Evolutionary conservation across 2,113 vertebrate genomes (phyloP).

Genomic region (Passer montanus): DNA sequence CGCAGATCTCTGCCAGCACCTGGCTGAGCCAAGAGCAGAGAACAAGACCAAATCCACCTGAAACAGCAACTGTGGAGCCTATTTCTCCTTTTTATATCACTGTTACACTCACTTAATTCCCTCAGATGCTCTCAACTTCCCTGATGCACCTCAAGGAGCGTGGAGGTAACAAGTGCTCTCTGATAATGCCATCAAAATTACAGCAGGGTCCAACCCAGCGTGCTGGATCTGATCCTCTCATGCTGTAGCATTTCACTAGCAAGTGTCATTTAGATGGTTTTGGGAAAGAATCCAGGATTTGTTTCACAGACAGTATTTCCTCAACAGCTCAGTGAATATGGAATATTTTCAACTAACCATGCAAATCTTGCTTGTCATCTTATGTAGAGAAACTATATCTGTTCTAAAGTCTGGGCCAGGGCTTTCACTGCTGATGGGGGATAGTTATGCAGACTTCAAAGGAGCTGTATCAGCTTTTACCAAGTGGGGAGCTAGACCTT

Average conservation of each 20-base stretch:
- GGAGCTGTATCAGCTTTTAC: constrained; percentile 10
- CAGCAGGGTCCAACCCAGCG: not conserved
- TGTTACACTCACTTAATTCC: not conserved
- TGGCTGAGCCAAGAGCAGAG: not conserved
- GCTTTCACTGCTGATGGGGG: constrained; percentile 14
- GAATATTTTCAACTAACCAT: constrained; percentile 38
- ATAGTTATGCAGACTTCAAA: constrained; percentile 36
- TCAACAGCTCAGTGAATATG: constrained; percentile 45
- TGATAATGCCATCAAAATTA: not conserved
- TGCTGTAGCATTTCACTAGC: not conserved
- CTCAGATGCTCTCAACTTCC: not conserved
- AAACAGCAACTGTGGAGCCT: not conserved
- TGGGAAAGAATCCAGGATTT: constrained; percentile 41
- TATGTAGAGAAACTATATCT: not conserved
- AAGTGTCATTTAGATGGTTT: constrained; percentile 23
- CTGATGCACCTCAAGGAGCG: accelerated
- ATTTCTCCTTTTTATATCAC: not conserved
- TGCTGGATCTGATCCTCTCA: not conserved
- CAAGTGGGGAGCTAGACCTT: not conserved
- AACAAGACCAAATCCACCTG: not conserved
- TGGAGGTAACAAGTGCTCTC: not conserved
- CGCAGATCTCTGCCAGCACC: not conserved
- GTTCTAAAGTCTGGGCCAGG: not conserved
- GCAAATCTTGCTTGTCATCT: constrained; percentile 35
- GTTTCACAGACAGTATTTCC: constrained; percentile 47